Evolutionary conservation across 2,113 vertebrate genomes (phyloP).

Genomic region (Baryphthengus martii): DNA sequence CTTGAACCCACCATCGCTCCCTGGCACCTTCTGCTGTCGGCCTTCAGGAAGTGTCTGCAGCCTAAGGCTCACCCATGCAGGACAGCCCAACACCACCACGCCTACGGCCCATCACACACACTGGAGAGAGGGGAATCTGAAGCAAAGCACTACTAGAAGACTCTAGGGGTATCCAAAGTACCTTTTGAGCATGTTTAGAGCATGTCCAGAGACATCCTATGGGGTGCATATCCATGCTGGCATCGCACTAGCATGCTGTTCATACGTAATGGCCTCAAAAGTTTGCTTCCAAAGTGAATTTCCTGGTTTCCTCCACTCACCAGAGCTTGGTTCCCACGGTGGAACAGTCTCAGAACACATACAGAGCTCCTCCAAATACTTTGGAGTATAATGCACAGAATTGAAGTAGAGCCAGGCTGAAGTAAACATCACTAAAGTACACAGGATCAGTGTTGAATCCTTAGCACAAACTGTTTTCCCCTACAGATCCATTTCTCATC

Average conservation of each 20-base stretch:
- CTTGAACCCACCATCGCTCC: neutral
- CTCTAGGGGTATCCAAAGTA: neutral
- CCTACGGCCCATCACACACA: neutral
- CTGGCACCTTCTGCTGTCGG: neutral
- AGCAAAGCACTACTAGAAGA: neutral
- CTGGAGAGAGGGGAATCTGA: neutral
- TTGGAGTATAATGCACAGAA: neutral
- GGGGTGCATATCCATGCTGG: no score
- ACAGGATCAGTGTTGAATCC: rapidly evolving
- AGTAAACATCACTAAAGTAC: neutral
- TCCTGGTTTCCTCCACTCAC: neutral
- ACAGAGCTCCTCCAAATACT: neutral
- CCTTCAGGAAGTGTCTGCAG: neutral
- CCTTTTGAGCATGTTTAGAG: neutral
- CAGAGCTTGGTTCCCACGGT: neutral
- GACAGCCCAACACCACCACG: neutral
- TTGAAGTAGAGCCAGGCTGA: neutral
- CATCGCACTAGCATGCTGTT: neutral
- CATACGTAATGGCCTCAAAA: neutral
- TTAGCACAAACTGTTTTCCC: neutral
- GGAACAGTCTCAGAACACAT: neutral
- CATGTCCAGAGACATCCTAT: neutral
- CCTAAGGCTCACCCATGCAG: neutral
- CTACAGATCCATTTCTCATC: neutral
- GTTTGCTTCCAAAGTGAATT: neutral